phyloP scores from a whole-genome alignment of 2,888 invertebrate genomes.

The Cetonia aurata region DNA sequence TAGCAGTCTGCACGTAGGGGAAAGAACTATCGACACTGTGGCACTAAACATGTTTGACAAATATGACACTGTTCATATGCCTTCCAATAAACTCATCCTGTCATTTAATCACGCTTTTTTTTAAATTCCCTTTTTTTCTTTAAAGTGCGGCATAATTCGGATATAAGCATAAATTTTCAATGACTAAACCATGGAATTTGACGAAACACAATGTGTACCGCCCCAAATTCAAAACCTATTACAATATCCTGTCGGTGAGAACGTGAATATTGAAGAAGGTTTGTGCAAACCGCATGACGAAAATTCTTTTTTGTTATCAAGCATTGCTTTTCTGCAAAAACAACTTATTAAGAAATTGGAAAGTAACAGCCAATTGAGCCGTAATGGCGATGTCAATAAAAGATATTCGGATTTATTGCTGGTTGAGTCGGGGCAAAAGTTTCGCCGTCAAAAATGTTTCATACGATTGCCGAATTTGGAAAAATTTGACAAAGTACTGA shows the following conservation, averaged over 20 bases:
- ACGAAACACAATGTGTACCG: slow-evolving; percentile 38
- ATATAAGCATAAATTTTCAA: slow-evolving; percentile 27
- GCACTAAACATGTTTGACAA: not conserved
- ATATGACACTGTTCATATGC: slow-evolving; percentile 12
- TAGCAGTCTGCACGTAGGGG: too few relatives aligned
- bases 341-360: slow-evolving; percentile 50
- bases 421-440: slow-evolving; percentile 49
- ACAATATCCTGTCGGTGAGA: slow-evolving; percentile 34
- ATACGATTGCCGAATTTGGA: slow-evolving; percentile 53
- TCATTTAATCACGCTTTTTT: slow-evolving; percentile 23
- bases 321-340: slow-evolving; percentile 53
- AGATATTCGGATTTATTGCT: slow-evolving; percentile 52
- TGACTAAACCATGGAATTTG: slow-evolving; percentile 22
- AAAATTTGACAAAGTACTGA: slow-evolving; percentile 50
- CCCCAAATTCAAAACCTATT: slow-evolving; percentile 41
- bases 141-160: slow-evolving; percentile 7
- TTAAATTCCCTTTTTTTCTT: slow-evolving; percentile 23
- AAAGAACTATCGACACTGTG: not conserved
- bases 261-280: slow-evolving; percentile 50
- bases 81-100: slow-evolving; percentile 18
- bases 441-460: slow-evolving; percentile 47
- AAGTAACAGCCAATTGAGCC: slow-evolving; percentile 4
- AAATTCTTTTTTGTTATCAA: slow-evolving; percentile 52
- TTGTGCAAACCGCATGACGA: slow-evolving; percentile 50
- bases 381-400: slow-evolving; percentile 25